Evolutionary conservation across 1,140 invertebrate genomes (phyloP).

Genomic region (Pomacea maculata): DNA sequence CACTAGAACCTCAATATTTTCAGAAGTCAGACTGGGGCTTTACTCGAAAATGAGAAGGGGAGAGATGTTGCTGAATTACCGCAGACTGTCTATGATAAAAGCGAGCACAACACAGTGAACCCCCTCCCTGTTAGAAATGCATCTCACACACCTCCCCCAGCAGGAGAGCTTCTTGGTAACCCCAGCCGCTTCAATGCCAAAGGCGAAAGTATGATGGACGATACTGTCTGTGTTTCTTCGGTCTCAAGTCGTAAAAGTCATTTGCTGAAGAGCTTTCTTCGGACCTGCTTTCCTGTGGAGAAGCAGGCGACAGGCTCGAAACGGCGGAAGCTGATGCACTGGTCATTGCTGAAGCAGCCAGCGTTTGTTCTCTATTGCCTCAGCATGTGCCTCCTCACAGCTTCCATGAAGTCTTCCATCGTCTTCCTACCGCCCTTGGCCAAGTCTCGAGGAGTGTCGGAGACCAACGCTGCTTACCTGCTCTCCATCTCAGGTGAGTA

Average conservation of each 20-base stretch:
- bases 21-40: too few relatives aligned
- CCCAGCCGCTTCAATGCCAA: too few relatives aligned
- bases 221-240: too few relatives aligned
- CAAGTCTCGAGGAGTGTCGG: constrained; percentile 35
- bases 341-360: constrained; percentile 42
- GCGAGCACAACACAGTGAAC: too few relatives aligned
- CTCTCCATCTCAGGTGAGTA: constrained; percentile 32
- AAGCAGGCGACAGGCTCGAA: background rate
- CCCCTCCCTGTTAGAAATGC: too few relatives aligned
- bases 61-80: too few relatives aligned
- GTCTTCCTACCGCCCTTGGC: constrained; percentile 48
- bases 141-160: too few relatives aligned
- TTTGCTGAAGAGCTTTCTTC: background rate
- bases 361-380: constrained; percentile 42
- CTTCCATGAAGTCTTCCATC: constrained; percentile 40
- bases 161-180: too few relatives aligned
- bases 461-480: constrained; percentile 36
- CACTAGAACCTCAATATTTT: too few relatives aligned
- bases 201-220: too few relatives aligned
- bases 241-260: background rate
- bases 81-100: too few relatives aligned
- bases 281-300: constrained; percentile 5
- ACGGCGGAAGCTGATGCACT: constrained; percentile 31
- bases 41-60: too few relatives aligned
- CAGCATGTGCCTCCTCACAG: constrained; percentile 44